phyloP scores from a whole-genome alignment of 2,797 vertebrate species.

The Okamejei kenojei region DNA sequence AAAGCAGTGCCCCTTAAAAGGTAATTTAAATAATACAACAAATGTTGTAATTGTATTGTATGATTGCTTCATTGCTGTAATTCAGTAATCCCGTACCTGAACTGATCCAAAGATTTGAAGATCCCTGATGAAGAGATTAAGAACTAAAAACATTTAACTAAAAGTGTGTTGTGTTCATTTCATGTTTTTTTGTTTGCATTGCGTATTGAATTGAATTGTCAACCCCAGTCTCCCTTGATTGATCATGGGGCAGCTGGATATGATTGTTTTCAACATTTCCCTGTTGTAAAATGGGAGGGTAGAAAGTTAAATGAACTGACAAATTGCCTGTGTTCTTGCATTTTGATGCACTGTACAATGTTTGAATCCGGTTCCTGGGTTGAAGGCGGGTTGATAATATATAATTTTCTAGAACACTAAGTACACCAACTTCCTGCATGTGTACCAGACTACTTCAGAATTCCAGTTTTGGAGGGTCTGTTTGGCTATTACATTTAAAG shows the following conservation, averaged over 20 bases:
- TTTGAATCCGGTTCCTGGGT: neutral
- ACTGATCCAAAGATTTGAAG: neutral
- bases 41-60: neutral
- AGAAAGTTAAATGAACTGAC: neutral
- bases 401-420: neutral
- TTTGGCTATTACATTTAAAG: slow-evolving; percentile 1
- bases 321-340: neutral
- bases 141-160: neutral
- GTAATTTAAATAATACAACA: neutral
- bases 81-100: neutral
- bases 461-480: neutral
- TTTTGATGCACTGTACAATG: neutral
- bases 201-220: neutral
- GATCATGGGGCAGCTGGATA: too few species aligned
- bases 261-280: neutral
- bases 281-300: neutral
- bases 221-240: neutral
- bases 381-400: neutral
- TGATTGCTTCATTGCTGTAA: neutral
- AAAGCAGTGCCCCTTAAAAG: neutral
- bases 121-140: neutral
- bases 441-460: slow-evolving; percentile 9
- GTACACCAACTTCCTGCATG: neutral
- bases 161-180: neutral
- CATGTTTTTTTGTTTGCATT: neutral